These are phyloP conservation scores for Centrocercus urophasianus DNA, from an alignment of 2,113 vertebrate species.

Conservation along the genomic window DNA sequence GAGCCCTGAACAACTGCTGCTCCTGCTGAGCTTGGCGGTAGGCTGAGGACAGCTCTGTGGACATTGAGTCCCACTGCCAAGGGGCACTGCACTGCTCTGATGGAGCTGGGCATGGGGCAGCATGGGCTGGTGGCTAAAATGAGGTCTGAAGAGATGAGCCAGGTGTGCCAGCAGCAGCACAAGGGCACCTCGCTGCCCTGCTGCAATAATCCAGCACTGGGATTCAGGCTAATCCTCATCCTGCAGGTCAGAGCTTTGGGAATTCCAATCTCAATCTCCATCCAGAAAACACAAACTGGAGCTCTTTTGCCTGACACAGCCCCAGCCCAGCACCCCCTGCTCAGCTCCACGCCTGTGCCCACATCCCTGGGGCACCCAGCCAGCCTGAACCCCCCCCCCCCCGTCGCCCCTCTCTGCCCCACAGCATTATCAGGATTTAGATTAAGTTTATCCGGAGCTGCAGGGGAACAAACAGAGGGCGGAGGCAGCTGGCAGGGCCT, in stretches of 20 bases:
- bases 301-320: background rate
- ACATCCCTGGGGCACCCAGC: background rate
- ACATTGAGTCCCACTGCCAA: background rate
- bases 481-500: background rate
- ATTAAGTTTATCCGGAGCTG: background rate
- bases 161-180: background rate
- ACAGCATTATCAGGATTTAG: background rate
- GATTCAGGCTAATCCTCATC: background rate
- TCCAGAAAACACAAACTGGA: background rate
- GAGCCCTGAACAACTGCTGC: background rate
- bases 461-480: rapidly evolving
- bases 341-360: background rate
- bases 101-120: rapidly evolving
- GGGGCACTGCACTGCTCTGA: background rate
- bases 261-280: slow-evolving; percentile 16
- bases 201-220: rapidly evolving
- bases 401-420: background rate
- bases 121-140: rapidly evolving
- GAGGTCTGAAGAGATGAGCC: background rate
- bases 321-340: background rate
- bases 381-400: background rate
- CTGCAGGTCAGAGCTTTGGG: background rate
- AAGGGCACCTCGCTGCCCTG: background rate
- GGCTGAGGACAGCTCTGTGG: rapidly evolving
- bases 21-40: background rate